Conservation (phyloP, 2,888 invertebrate genomes). For the Palloptera scutellata region DNA sequence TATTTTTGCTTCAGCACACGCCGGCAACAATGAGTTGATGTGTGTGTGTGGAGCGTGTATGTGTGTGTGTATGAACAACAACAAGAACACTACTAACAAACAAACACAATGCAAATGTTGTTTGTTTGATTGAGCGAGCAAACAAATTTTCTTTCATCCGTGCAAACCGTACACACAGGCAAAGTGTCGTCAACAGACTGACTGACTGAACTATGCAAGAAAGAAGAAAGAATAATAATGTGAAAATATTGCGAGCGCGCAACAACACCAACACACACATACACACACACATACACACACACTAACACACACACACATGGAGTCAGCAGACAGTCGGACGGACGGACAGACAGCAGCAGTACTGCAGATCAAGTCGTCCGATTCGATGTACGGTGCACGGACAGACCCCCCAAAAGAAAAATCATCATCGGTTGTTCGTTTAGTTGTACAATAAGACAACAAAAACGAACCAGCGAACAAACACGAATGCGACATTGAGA, state of each 20-base stretch:
- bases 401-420: conserved; percentile 43
- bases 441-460: not conserved
- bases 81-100: too few relatives aligned
- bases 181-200: conserved; percentile 62
- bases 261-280: conserved; percentile 11
- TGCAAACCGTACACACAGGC: conserved; percentile 57
- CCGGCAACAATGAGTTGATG: too few relatives aligned
- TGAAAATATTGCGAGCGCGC: conserved; percentile 20
- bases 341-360: conserved; percentile 11
- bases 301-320: too few relatives aligned
- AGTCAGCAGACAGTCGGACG: not conserved
- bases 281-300: conserved; percentile 11
- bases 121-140: too few relatives aligned
- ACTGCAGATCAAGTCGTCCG: too few relatives aligned
- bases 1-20: too few relatives aligned
- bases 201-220: conserved; percentile 37
- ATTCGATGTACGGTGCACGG: too few relatives aligned
- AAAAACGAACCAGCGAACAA: conserved; percentile 32
- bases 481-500: conserved; percentile 25
- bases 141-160: conserved; percentile 17
- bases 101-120: too few relatives aligned
- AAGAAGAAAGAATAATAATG: conserved; percentile 35
- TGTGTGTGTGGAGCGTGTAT: too few relatives aligned
- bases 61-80: too few relatives aligned
- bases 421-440: conserved; percentile 40